Conservation (phyloP, 1,140 invertebrate genomes). For the Drusus annulatus region DNA sequence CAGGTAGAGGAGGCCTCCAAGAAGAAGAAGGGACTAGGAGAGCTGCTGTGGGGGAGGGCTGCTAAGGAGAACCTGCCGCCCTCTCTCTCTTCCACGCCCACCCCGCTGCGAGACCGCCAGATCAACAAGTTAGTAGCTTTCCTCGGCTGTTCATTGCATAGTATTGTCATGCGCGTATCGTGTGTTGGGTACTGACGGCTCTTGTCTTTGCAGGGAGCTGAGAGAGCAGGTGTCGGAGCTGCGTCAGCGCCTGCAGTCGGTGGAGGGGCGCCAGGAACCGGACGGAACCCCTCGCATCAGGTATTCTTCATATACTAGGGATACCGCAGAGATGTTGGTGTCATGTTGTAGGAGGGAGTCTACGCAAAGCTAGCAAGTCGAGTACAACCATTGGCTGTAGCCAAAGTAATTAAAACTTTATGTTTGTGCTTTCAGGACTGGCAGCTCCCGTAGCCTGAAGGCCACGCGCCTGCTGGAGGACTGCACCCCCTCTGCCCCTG, state of each 20-base stretch:
- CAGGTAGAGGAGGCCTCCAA: conserved; percentile 73
- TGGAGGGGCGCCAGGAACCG: neutral
- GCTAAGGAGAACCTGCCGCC: conserved; percentile 72
- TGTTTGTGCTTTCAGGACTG: no score
- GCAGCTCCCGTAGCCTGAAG: no score
- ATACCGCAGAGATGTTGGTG: no score
- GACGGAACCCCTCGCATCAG: neutral
- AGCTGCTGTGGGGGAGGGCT: conserved; percentile 74
- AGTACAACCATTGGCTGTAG: no score
- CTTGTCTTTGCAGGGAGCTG: conserved; percentile 27
- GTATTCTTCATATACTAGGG: neutral
- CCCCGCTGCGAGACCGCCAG: conserved; percentile 16
- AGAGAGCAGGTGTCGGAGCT: conserved; percentile 21
- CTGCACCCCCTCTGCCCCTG: no score
- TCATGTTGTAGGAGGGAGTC: no score
- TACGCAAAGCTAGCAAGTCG: no score
- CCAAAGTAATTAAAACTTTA: no score
- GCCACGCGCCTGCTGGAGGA: no score
- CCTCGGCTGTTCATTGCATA: no score
- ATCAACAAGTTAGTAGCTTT: neutral
- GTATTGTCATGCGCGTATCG: no score
- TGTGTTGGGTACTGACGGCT: no score
- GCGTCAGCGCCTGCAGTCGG: conserved; percentile 17
- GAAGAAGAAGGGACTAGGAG: conserved; percentile 76
- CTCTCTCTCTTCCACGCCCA: conserved; percentile 35